These are phyloP conservation scores for Ochotona princeps DNA, from an alignment of 2,113 vertebrate genomes.

Conservation along the genomic window DNA sequence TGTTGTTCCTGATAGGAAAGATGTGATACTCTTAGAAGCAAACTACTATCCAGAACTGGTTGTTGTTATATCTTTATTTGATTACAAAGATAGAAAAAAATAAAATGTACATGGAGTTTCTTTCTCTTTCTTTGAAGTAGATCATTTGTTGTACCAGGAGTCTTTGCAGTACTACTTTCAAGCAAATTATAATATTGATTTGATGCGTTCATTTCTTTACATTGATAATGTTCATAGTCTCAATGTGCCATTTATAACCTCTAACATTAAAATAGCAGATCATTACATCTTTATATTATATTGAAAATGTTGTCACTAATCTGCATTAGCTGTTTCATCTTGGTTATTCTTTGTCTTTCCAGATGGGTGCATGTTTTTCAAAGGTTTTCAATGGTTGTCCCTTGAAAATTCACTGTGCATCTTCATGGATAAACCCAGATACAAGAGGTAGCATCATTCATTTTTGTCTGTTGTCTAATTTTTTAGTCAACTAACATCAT, in stretches of 20 bases:
- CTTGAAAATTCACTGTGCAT: slow-evolving; percentile 98
- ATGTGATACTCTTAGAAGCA: neutral
- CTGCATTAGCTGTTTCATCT: neutral
- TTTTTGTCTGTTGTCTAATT: slow-evolving; percentile 53
- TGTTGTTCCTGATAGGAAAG: neutral
- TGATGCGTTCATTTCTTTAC: neutral
- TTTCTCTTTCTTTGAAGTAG: slow-evolving; percentile 21
- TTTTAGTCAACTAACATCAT: neutral
- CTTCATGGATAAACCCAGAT: slow-evolving; percentile 99
- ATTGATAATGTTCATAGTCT: neutral
- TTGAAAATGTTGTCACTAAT: neutral
- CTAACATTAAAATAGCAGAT: neutral
- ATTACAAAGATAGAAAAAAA: neutral
- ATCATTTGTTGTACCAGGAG: slow-evolving; percentile 13
- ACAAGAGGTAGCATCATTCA: slow-evolving; percentile 91
- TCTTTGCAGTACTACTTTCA: neutral
- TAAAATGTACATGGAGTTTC: neutral
- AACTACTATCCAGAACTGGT: neutral
- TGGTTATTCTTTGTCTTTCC: slow-evolving; percentile 67
- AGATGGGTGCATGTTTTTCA: slow-evolving; percentile 99
- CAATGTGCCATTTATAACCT: neutral
- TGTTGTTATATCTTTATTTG: slow-evolving; percentile 22
- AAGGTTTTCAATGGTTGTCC: slow-evolving; percentile 99
- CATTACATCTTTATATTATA: neutral
- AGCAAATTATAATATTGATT: neutral